These are phyloP conservation scores for Colossoma macropomum DNA, from an alignment of 2,113 vertebrate genomes.

Conservation along the genomic window DNA sequence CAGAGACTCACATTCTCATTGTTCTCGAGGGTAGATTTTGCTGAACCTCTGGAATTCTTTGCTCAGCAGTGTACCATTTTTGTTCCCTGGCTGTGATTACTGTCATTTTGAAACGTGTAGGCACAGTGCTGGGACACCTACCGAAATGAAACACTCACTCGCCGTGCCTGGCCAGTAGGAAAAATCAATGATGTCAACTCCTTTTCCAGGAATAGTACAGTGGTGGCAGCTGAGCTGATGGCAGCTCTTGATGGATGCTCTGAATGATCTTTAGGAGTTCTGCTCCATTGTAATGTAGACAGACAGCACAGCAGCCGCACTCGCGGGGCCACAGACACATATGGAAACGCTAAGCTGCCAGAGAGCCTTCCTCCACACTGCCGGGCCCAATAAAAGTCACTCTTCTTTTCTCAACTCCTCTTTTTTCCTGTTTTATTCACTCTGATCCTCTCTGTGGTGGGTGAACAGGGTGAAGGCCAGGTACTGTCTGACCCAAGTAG, in stretches of 20 bases:
- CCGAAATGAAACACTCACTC: conserved; percentile 35
- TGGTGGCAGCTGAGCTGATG: conserved; percentile 32
- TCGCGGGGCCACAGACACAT: conserved; percentile 42
- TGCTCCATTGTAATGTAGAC: conserved; percentile 21
- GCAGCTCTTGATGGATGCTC: conserved; percentile 37
- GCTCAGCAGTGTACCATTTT: not conserved
- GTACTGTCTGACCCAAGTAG: conserved; percentile 26
- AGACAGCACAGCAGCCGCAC: conserved; percentile 31
- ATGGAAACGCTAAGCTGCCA: conserved; percentile 51
- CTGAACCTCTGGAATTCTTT: not conserved
- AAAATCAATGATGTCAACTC: conserved; percentile 49
- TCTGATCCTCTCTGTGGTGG: conserved; percentile 21
- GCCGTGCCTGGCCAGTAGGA: conserved; percentile 19
- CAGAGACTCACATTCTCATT: not conserved
- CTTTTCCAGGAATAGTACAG: conserved; percentile 46
- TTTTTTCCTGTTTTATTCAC: conserved; percentile 17
- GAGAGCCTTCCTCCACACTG: conserved; percentile 16
- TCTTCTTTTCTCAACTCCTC: conserved; percentile 30
- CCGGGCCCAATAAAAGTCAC: conserved; percentile 49
- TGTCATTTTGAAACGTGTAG: conserved; percentile 48
- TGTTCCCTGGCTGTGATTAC: conserved; percentile 11
- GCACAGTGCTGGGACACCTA: conserved; percentile 39
- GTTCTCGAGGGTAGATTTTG: not conserved
- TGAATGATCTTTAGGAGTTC: conserved; percentile 40
- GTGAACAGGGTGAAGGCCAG: not conserved